Conservation (phyloP, 35 echinoderm and acorn worm genomes). For the Stichopus chloronotus region DNA sequence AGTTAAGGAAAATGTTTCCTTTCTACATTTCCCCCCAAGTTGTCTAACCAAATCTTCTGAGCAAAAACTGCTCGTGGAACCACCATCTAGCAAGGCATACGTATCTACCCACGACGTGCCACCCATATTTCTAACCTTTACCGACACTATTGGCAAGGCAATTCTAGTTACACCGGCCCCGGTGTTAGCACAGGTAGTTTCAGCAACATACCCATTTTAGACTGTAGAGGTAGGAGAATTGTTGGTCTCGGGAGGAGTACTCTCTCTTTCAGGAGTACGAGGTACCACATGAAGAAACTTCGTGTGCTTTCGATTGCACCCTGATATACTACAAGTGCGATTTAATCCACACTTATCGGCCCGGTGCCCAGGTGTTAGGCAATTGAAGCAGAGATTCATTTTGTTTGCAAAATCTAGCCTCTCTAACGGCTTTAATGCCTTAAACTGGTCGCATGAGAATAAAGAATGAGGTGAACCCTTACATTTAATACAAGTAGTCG, state of each 20-base stretch:
- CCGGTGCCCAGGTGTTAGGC: not conserved
- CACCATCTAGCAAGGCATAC: slow-evolving; percentile 67
- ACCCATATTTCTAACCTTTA: not conserved
- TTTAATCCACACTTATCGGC: slow-evolving; percentile 9
- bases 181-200: not conserved
- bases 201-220: not conserved
- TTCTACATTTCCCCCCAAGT: slow-evolving; percentile 46
- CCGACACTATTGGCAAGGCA: slow-evolving; percentile 44
- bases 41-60: not conserved
- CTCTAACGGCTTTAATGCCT: not conserved
- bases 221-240: not conserved
- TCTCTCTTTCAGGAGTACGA: too few species aligned
- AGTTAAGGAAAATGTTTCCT: slow-evolving; percentile 27
- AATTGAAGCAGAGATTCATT: slow-evolving; percentile 25
- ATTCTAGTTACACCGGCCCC: slow-evolving; percentile 40
- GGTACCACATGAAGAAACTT: slow-evolving; percentile 29
- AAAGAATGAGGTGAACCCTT: slow-evolving; percentile 14
- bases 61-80: slow-evolving; percentile 65
- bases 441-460: slow-evolving; percentile 27
- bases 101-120: not conserved
- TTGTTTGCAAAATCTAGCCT: slow-evolving; percentile 29
- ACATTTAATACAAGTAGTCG: not conserved
- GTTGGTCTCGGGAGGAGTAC: too few species aligned
- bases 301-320: slow-evolving; percentile 45
- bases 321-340: slow-evolving; percentile 17